A percentile compares a stretch with the other conserved stretches of the same genome.
phyloP scores from a whole-genome alignment of 2,888 invertebrate species.

The Phengaris arion region DNA sequence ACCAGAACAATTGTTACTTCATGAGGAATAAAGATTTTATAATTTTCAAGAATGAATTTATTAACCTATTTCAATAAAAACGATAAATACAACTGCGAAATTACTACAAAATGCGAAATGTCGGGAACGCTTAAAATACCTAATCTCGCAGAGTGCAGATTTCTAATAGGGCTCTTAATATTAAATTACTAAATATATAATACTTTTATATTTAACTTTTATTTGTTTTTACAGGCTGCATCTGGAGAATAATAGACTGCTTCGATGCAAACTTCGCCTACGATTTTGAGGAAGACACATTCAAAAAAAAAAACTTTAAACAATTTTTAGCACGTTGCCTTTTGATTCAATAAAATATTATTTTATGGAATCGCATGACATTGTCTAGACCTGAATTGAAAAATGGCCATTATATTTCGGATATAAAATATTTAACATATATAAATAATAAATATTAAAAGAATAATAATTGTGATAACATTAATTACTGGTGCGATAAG shows the following conservation, averaged over 20 bases:
- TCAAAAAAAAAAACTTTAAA: background rate
- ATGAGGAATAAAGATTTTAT: too few relatives aligned
- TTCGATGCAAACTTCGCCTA: background rate
- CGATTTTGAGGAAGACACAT: background rate
- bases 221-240: slow-evolving; percentile 10
- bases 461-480: background rate
- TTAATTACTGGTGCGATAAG: slow-evolving; percentile 9
- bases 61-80: too few relatives aligned
- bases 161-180: too few relatives aligned
- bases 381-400: background rate
- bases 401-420: background rate
- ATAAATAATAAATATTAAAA: background rate
- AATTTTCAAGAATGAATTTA: too few relatives aligned
- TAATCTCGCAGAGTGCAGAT: too few relatives aligned
- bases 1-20: too few relatives aligned
- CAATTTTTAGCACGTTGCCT: too few relatives aligned
- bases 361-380: background rate
- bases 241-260: slow-evolving; percentile 14
- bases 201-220: too few relatives aligned
- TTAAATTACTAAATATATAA: too few relatives aligned
- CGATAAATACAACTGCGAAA: too few relatives aligned
- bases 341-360: background rate
- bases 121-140: too few relatives aligned
- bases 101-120: too few relatives aligned
- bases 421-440: background rate